phyloP scores from a whole-genome alignment of 2,113 vertebrate species.

The Meleagris gallopavo region DNA sequence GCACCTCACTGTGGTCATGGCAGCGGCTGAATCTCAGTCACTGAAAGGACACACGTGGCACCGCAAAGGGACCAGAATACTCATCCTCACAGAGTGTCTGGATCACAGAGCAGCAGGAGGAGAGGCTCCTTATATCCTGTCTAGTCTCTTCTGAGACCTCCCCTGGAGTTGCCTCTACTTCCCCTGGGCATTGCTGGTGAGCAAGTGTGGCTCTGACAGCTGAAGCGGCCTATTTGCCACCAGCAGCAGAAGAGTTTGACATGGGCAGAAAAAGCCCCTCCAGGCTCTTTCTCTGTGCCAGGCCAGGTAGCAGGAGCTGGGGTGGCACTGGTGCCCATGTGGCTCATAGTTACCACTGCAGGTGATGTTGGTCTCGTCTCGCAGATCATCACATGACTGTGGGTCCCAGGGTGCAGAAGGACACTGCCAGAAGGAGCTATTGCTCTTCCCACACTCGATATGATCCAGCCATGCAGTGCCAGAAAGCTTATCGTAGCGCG shows the following conservation, averaged over 20 bases:
- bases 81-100: not conserved
- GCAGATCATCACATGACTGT: not conserved
- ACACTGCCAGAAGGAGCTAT: slow-evolving; percentile 41
- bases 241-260: not conserved
- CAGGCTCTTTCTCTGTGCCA: not conserved
- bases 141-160: not conserved
- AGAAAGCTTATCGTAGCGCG: rapidly evolving
- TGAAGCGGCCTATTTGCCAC: not conserved
- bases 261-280: not conserved
- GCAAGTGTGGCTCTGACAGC: not conserved
- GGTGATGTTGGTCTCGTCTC: not conserved
- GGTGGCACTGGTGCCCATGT: too few relatives aligned
- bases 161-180: not conserved
- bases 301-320: not conserved
- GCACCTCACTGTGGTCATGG: too few relatives aligned
- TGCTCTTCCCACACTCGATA: not conserved
- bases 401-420: not conserved
- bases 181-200: not conserved
- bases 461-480: not conserved
- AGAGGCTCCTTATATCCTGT: not conserved
- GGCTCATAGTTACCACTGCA: not conserved
- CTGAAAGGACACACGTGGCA: not conserved
- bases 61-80: too few relatives aligned
- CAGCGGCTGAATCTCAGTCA: not conserved
- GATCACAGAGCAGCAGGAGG: not conserved